Percentiles rank a stretch among this genome's conserved stretches.
These are phyloP conservation scores for Vanacampus margaritifer DNA, from an alignment of 2,113 vertebrate genomes.

Conservation along the genomic window DNA sequence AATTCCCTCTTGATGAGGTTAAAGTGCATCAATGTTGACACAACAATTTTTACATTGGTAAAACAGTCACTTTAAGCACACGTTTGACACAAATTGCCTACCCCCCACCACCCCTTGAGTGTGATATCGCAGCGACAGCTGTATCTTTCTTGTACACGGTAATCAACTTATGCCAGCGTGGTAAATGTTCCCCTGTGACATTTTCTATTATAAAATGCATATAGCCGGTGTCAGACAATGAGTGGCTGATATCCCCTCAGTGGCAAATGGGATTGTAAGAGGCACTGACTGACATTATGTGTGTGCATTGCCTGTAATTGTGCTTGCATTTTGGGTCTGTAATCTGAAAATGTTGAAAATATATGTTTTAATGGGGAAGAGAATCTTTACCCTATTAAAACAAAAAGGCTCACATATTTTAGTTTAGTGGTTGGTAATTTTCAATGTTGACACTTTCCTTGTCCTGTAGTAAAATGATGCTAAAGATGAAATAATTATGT, in stretches of 20 bases:
- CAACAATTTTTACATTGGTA: conserved; percentile 49
- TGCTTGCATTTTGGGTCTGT: conserved; percentile 20
- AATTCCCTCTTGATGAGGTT: conserved; percentile 48
- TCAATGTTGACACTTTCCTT: conserved; percentile 35
- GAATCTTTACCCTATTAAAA: no score
- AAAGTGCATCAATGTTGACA: conserved; percentile 63
- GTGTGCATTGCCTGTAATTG: conserved; percentile 49
- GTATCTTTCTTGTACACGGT: conserved; percentile 63
- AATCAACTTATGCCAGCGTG: conserved; percentile 68
- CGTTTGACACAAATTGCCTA: conserved; percentile 52
- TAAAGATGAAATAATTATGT: conserved; percentile 77
- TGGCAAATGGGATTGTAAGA: conserved; percentile 65
- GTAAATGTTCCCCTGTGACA: conserved; percentile 67
- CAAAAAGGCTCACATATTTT: neutral
- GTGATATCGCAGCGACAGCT: conserved; percentile 64
- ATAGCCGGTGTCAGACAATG: conserved; percentile 56
- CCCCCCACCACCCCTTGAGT: conserved; percentile 47
- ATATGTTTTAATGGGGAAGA: conserved; percentile 24
- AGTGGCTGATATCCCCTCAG: conserved; percentile 50
- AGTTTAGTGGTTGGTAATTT: conserved; percentile 51
- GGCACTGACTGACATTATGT: conserved; percentile 49
- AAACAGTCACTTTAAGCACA: conserved; percentile 64
- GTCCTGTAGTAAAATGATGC: conserved; percentile 71
- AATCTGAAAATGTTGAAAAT: conserved; percentile 41
- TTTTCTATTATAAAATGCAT: conserved; percentile 71